Evolutionary conservation across 1,140 invertebrate genomes (phyloP), one percentile per base, ranked within the genome.

Genomic region (Dryas iulia): DNA sequence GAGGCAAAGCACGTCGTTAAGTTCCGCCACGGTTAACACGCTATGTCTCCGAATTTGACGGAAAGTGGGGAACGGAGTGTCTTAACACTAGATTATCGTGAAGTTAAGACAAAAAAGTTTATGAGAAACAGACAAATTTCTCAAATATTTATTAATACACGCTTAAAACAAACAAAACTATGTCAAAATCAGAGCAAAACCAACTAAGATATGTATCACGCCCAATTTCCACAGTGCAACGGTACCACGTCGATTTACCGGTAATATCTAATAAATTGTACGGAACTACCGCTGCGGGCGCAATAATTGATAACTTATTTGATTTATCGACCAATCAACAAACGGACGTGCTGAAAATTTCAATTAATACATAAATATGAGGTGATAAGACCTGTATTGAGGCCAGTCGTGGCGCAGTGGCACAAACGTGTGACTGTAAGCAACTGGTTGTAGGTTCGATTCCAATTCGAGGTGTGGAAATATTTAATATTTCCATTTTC

Each of bases 291-390:
- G 39, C 65, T 26, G 26, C 21, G 7, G 35, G 56, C 65, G 65
- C 58, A 60, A 58, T 61, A 60, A 69, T 57, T 71, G 69, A 71
- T 71, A 71, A 71, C 56, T 63, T 53, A 35, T 59, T 23, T 58
- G 56, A 71, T 71, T 60, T 65, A 65, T 65, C 21, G 63, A 53
- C 39, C 31, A 24, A 11, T 61, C 52, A 23, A 30, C 26, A 31
- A 4, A 23, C 24, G 5, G 18, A 8, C 18, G 14, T 53, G 24
- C 56, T 52, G 21, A 53, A 33, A 35, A 18, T 67, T n/a, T 47
- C 33, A 57, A 66, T 67, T 60, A 54, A 53, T 39, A 26, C 18
- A 23, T 53, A 33, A 54, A 54, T 54, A 54, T 54, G 14, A 39
- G 35, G 35, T 39, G 35, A 39, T 39, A 39, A 5, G n/a, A 39